Base-by-base conservation (phyloP, 64 coral and sea anemone species). In the Hydrozoanthus tunicans region DNA sequence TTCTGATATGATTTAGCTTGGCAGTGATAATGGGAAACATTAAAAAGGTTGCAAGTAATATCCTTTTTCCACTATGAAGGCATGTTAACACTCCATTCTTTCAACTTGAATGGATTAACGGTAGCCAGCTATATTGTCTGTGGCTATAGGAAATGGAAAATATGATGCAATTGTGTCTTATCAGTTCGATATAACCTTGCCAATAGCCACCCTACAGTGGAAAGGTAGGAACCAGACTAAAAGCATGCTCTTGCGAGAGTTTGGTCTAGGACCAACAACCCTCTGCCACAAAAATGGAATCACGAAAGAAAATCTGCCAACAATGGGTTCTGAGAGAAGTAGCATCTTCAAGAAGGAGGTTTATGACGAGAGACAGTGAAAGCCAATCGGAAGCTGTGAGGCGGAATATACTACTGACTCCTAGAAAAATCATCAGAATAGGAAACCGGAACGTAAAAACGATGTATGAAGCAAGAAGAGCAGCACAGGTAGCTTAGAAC, bases 361-460 rank as follows among this genome's bases (percentile, higher is more conserved):
- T 67, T 85, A 65, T 85, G 61, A 68, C 64, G 60, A 27, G 11
- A 64, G 15, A 26, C 81, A 85, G 60, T 85, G 43, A 85, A 85
- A 84, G 43, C 1, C 81, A 64, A 23, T 57, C 54, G 79, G 32
- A 81, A 4, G 11, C 79, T 81, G 79, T 81, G 79, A 56, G 9
- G 4, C 32, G 1, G 32, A 81, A 81, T 81, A 56, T 81, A 56
- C 79, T 81, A 81, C 54, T 81, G 79, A 81, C 79, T 53, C 79
- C 79, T n/a, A 81, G 79, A 56, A 81, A 81, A 3, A 81, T 4
- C 3, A 81, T 81, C 79, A 81, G 79, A 81, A 81, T 81, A 43
- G 32, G 32, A 43, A 43, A 43, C 1, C 9, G 79, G 4, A 81
- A 43, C 32, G 32, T 43, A 43, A 43, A 1, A 43, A 43, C 53